Percentiles rank a stretch among this genome's conserved stretches.
phyloP scores from a whole-genome alignment of 2,888 invertebrate species.

The Agrenia bidenticulata region DNA sequence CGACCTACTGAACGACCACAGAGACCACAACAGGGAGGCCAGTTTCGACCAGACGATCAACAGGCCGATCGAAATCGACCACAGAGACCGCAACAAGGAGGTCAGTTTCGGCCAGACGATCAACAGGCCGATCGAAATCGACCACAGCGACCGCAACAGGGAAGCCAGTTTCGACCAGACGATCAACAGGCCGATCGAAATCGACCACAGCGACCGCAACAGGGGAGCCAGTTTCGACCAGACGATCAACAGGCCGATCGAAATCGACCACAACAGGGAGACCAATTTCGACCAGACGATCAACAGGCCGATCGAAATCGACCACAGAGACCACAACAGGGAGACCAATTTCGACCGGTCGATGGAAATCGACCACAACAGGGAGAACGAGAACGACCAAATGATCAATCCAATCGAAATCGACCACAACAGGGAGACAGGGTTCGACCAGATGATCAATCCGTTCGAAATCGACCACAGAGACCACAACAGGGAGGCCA shows the following conservation, averaged over 20 bases:
- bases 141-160: not conserved
- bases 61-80: not conserved
- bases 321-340: not conserved
- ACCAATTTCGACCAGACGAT: not conserved
- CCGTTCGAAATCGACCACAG: not conserved
- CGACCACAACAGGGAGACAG: not conserved
- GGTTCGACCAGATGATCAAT: not conserved
- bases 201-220: not conserved
- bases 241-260: not conserved
- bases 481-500: slow-evolving; percentile 5
- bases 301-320: not conserved
- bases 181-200: not conserved
- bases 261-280: not conserved
- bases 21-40: not conserved
- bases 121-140: not conserved
- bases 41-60: not conserved
- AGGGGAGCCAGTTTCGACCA: not conserved
- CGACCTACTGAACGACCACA: not conserved
- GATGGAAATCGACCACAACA: not conserved
- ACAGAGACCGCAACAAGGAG: not conserved
- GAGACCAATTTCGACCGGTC: not conserved
- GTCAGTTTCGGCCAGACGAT: not conserved
- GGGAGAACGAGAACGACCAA: not conserved
- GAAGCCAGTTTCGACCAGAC: not conserved
- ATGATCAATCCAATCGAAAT: not conserved